Base-by-base conservation (phyloP, 1,140 invertebrate species). In the Conus ventricosus region DNA sequence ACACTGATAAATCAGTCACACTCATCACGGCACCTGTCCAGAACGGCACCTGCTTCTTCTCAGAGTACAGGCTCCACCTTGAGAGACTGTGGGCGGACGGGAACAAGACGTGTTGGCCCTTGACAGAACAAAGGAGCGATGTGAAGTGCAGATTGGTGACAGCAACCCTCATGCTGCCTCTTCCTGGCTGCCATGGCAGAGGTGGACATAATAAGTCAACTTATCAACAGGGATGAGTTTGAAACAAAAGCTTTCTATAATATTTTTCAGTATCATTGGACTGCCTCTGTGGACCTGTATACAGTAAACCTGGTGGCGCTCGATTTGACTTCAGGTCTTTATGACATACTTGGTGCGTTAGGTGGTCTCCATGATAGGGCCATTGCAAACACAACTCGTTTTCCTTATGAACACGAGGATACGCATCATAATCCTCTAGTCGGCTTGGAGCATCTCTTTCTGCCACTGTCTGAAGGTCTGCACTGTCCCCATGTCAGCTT, bases 171-270 rank as follows among this genome's bases (percentile, higher is more conserved):
- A 39, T 39, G 39, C 39, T 39, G 39, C 39, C 39, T 39, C 39
- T 83, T 83, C 81, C 81, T 83, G 5, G 20, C 51, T 25, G 81
- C 81, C 25, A 83, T 20, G 23, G 81, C 55, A 1, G 81, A 83
- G 20, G 54, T 51, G 15, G 51, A 83, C 54, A n/a, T 83, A 5
- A 54, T 83, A 13, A 53, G 13, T 8, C 11, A 6, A 20, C 15
- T n/a, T 7, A 11, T 4, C 10, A 5, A 17, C 1, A 51, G 81
- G 13, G 81, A 83, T 23, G 15, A 6, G 5, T 25, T 83, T 10
- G 81, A 83, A 83, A 23, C 5, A 39, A 13, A 13, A 57, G 23
- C 39, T 10, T 20, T 51, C 8, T 0, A n/a, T 5, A 0, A 8
- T 83, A 51, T 83, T 55, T 83, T 55, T 25, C 23, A 57, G n/a